Base-by-base conservation (phyloP, 2,888 invertebrate species). In the Gastrophysa polygoni region DNA sequence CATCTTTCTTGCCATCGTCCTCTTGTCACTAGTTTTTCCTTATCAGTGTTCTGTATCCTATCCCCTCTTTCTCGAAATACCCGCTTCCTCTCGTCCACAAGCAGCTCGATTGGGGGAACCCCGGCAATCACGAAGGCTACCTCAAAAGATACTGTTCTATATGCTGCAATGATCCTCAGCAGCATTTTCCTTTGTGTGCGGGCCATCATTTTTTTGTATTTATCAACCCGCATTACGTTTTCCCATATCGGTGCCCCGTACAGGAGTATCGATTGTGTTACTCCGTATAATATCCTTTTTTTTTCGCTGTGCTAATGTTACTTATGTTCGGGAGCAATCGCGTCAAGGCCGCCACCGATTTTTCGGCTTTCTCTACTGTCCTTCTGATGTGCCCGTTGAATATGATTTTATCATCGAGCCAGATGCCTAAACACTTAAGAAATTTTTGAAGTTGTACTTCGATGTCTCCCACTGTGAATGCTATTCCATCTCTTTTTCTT, bases 171-270 rank as follows among this genome's bases (percentile, higher is more conserved):
- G 1, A 54, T 43, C 17, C 63, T 21, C 1, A 67, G 38, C 4
- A 60, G 43, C 47, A 62, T 46, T 21, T 18, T 62, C 11, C 67
- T 47, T 28, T 63, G 59, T 1, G 21, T 11, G n/a, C 29, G 54
- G 1, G 24, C 32, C 7, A 67, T 10, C 47, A 55, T 48, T 11
- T 58, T 29, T 24, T 28, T 44, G 18, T 67, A 61, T 34, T 59
- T 58, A 11, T 56, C 29, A 0, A 46, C 17, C 5, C 38, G 43
- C 10, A 67, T 29, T 1, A 47, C 55, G 5, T 21, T 32, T 11
- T 17, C 16, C 66, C 66, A 69, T n/a, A 67, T 52, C 16, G 67
- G 59, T 17, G 63, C 67, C 2, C 50, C 68, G 28, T 69, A 69
- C 18, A 68, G 48, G 6, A 69, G 20, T 16, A 54, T 57, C 24